Evolutionary conservation across 2,888 invertebrate species (phyloP).

Genomic region (Galeopsomyia nigrocyanea): DNA sequence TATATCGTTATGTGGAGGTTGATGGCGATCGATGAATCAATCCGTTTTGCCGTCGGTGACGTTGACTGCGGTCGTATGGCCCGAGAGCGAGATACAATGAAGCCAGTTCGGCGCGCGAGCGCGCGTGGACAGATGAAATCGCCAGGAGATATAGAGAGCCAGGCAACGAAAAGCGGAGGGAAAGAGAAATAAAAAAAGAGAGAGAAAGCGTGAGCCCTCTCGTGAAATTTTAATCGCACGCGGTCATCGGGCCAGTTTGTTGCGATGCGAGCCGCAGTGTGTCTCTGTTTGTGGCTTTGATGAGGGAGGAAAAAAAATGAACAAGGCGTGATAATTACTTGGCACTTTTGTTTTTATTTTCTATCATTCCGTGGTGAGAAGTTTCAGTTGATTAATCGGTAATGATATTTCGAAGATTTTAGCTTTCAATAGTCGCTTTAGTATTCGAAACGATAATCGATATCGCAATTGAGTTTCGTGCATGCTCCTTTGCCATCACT

Average conservation of each 20-base stretch:
- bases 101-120: conserved; percentile 42
- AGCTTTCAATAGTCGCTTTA: too few species aligned
- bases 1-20: too few species aligned
- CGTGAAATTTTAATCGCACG: conserved; percentile 68
- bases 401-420: too few species aligned
- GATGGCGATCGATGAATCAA: conserved; percentile 66
- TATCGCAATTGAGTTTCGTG: too few species aligned
- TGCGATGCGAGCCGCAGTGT: conserved; percentile 62
- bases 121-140: conserved; percentile 61
- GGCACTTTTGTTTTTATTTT: background rate
- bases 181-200: conserved; percentile 40
- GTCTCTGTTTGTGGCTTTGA: conserved; percentile 53
- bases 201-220: conserved; percentile 55
- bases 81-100: conserved; percentile 20
- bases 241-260: conserved; percentile 68
- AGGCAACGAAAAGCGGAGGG: background rate
- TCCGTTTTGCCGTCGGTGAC: conserved; percentile 62
- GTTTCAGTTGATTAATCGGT: too few species aligned
- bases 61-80: conserved; percentile 55
- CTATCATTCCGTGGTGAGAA: background rate
- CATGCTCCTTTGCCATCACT: too few species aligned
- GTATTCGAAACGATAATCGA: too few species aligned
- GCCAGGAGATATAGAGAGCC: conserved; percentile 52
- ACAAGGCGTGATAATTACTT: background rate
- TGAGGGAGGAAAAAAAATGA: background rate